Evolutionary conservation across 2,113 vertebrate genomes (phyloP).

Genomic region (Prochilodus magdalenae): DNA sequence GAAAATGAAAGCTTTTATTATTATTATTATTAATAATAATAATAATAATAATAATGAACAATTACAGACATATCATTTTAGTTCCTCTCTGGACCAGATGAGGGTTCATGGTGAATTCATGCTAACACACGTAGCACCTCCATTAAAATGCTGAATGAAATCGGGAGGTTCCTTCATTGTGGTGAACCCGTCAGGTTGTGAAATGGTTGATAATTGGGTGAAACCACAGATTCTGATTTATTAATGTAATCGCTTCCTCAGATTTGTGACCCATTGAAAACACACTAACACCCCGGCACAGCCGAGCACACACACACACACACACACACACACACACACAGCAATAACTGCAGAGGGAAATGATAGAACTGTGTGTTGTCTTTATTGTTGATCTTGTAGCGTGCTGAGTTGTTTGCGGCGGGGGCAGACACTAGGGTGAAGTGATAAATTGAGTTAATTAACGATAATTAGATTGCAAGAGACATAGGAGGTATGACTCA

Average conservation of each 20-base stretch:
- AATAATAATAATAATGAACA: too few relatives aligned
- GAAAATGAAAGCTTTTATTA: too few relatives aligned
- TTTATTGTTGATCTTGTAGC: constrained; percentile 31
- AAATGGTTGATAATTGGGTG: constrained; percentile 15
- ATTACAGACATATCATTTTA: too few relatives aligned
- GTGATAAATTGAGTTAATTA: constrained; percentile 50
- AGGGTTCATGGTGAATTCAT: too few relatives aligned
- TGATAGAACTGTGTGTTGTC: constrained; percentile 21
- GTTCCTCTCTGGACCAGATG: too few relatives aligned
- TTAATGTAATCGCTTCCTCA: neutral
- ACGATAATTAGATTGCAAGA: constrained; percentile 37
- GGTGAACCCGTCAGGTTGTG: neutral
- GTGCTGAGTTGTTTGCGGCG: constrained; percentile 21
- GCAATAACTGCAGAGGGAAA: neutral
- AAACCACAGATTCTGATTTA: neutral
- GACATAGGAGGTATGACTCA: constrained; percentile 30
- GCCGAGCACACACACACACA: constrained; percentile 18
- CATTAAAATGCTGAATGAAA: too few relatives aligned
- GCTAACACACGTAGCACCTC: too few relatives aligned
- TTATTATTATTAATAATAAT: too few relatives aligned
- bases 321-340: constrained; percentile 14
- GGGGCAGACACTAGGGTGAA: constrained; percentile 26
- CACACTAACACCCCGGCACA: neutral
- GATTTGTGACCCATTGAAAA: too few relatives aligned
- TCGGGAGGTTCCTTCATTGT: too few relatives aligned